Evolutionary conservation across 92 coral and sea anemone species (phyloP), one percentile per base, ranked within the genome.

Genomic region (Virgularia gustaviana): DNA sequence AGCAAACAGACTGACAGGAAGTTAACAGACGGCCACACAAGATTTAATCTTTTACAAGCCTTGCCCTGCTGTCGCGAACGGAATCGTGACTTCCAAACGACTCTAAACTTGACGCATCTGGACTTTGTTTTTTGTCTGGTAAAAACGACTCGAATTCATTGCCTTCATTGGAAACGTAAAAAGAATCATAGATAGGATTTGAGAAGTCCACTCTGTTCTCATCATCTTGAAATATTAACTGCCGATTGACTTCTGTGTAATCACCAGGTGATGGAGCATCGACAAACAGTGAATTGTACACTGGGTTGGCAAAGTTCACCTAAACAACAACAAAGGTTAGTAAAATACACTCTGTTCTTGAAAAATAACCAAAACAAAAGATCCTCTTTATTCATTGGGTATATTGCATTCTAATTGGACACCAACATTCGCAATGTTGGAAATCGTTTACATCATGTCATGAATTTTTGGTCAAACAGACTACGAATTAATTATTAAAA

Each of bases 221-320:
- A 33, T 55, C 75, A 49, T 68, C 75, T 35, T 68, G 44, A 12
- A 49, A 68, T 13, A 68, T 68, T 12, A 68, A 55, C 10, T 68
- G 75, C 31, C 61, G 44, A 16, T 68, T 68, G 2, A 68, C 75
- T 15, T 68, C 75, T 8, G 87, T 80, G 63, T 82, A 92, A 58
- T 89, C 96, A 18, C 79, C 83, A 22, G 73, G 80, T 4, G 81
- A 81, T 19, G 73, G 84, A 37, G 80, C 86, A 41, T 81, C 86
- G 15, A 83, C 77, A 53, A 84, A 85, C 31, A 91, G 70, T 20
- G 97, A 86, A 73, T 91, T 95, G 83, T 91, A 91, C 22, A 89
- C 97, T 6, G 97, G 97, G 58, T 91, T 91, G 54, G 96, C 87
- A 82, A 91, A 91, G 63, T 88, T 89, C 12, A 85, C 88, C 97